Base-by-base conservation (phyloP, 1,140 invertebrate species). In the Dendrolimus kikuchii region DNA sequence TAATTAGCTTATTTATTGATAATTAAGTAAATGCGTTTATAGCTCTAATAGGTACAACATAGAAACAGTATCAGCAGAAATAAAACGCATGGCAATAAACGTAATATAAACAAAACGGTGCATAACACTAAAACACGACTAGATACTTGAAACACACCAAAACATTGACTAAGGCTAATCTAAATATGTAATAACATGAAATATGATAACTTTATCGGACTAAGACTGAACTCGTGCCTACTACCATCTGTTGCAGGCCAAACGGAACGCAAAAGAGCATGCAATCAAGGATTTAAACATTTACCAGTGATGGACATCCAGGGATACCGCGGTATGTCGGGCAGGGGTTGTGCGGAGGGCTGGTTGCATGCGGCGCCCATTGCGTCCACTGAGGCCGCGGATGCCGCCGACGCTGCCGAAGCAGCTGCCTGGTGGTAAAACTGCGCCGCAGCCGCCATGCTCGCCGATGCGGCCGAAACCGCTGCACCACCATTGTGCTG, bases 231-330 rank as follows among this genome's bases (percentile, higher is more conserved):
- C 23, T 23, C 23, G 23, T 23, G 23, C 23, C 23, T 23, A 23
- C 23, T 23, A 23, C 3, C 23, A 46, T 40, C 46, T 53, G 23
- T 63, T 66, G 44, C 61, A 66, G 64, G 39, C 23, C 1, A 42
- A 55, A 46, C 45, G 9, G 41, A 55, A 56, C 44, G 46, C 55
- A 58, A 51, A 46, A 54, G 23, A 55, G 45, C 73, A 80, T 71
- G 73, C 72, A 74, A 56, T 50, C 65, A 74, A 68, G 60, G 68
- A 77, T 59, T 69, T 63, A 74, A 77, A 63, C 52, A 91, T 91
- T 94, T 91, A 97, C 96, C 96, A 90, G 95, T 96, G 82, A 97
- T 96, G 66, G 95, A 95, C 95, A 98, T 97, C 96, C 96, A 98
- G n/a, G 96, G 96, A 86, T 97, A 97, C 74, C 95, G 91, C 8